These are phyloP conservation scores for Romanogobio albipinnatus DNA, from an alignment of 2,113 vertebrate genomes.

Conservation along the genomic window DNA sequence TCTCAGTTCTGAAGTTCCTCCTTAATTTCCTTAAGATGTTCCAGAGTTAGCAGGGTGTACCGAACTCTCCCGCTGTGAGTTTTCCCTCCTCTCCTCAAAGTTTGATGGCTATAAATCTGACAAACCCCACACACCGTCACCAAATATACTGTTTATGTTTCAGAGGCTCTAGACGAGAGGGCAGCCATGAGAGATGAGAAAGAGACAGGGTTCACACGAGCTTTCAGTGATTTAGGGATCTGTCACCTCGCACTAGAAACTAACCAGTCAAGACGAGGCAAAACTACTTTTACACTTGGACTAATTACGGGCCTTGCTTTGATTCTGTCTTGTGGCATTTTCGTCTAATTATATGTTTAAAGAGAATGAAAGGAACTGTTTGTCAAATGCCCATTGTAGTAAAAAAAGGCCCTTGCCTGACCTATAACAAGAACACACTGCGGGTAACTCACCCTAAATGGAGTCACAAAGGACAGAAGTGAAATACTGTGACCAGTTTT, in stretches of 20 bases:
- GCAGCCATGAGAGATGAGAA: conserved; percentile 8
- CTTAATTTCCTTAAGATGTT: not conserved
- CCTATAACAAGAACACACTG: conserved; percentile 33
- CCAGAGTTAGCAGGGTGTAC: not conserved
- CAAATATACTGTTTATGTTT: conserved; percentile 28
- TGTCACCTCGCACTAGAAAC: conserved; percentile 47
- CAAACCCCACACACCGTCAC: conserved; percentile 28
- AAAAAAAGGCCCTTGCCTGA: conserved; percentile 9
- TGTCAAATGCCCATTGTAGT: conserved; percentile 38
- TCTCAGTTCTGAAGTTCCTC: not conserved
- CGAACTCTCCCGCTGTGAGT: not conserved
- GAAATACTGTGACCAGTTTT: conserved; percentile 1
- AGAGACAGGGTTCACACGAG: conserved; percentile 36
- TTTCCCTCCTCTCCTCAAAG: not conserved
- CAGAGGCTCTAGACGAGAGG: conserved; percentile 25
- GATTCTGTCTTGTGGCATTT: conserved; percentile 43
- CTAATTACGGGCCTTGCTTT: conserved; percentile 49
- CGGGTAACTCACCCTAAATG: not conserved
- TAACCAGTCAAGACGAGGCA: conserved; percentile 40
- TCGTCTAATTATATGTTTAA: conserved; percentile 51
- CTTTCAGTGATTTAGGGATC: conserved; percentile 41
- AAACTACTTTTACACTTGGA: conserved; percentile 48
- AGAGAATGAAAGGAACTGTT: conserved; percentile 16
- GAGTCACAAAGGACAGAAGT: conserved; percentile 7
- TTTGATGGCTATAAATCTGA: conserved; percentile 37